phyloP scores from a whole-genome alignment of 2,888 invertebrate species.

The Hydriomena furcata region DNA sequence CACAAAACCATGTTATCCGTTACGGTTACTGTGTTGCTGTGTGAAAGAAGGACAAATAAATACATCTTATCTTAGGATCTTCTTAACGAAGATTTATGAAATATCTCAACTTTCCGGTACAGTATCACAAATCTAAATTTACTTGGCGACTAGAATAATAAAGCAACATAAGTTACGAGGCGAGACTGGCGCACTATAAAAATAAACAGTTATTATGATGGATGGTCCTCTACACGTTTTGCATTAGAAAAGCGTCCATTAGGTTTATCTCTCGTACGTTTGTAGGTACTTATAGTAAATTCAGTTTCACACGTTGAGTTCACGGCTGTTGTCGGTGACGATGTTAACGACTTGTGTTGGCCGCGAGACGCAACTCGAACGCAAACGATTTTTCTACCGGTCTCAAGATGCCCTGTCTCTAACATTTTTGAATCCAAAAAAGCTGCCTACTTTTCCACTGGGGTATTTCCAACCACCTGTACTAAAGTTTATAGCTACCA shows the following conservation, averaged over 20 bases:
- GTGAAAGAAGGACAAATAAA: neutral
- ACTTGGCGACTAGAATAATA: constrained; percentile 6
- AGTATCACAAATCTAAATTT: constrained; percentile 11
- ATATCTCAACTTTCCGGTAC: neutral
- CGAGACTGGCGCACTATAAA: constrained; percentile 10
- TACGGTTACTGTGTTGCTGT: no score
- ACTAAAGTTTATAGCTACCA: no score
- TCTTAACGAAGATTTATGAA: neutral
- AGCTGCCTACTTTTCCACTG: no score
- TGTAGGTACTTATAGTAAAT: constrained; percentile 15
- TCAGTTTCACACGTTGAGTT: constrained; percentile 26
- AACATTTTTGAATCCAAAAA: no score
- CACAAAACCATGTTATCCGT: no score
- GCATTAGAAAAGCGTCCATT: constrained; percentile 13
- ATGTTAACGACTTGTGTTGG: constrained; percentile 23
- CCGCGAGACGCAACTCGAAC: neutral
- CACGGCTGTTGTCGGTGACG: constrained; percentile 22
- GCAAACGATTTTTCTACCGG: constrained; percentile 2
- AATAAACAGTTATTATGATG: constrained; percentile 12
- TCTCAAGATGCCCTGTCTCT: neutral
- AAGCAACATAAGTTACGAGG: constrained; percentile 3
- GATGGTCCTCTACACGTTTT: constrained; percentile 6
- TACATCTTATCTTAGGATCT: no score
- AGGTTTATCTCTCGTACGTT: constrained; percentile 18
- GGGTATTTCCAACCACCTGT: no score